Evolutionary conservation across 2,797 vertebrate genomes (phyloP).

Genomic region (Sebastes steindachneri): DNA sequence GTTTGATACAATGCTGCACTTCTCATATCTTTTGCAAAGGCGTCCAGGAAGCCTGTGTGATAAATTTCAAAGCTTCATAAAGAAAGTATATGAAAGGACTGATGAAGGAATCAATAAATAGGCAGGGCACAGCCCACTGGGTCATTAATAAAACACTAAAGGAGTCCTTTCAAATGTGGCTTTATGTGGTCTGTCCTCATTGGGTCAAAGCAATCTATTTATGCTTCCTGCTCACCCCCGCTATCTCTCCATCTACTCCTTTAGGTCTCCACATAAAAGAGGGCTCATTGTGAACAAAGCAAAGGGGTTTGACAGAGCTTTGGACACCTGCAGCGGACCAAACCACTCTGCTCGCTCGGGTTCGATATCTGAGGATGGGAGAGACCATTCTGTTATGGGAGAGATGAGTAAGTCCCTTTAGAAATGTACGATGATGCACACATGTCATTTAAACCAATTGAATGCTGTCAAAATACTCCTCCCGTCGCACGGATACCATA

Average conservation of each 20-base stretch:
- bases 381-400: neutral
- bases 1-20: neutral
- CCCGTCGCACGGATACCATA: neutral
- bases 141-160: conserved; percentile 82
- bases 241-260: conserved; percentile 62
- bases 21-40: neutral
- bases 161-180: conserved; percentile 67
- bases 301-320: conserved; percentile 65
- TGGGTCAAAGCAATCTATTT: conserved; percentile 74
- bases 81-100: conserved; percentile 37
- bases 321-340: conserved; percentile 66
- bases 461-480: neutral
- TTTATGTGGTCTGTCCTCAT: conserved; percentile 64
- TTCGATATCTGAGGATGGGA: conserved; percentile 21
- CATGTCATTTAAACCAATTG: neutral
- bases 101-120: conserved; percentile 61
- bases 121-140: conserved; percentile 23
- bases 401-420: neutral
- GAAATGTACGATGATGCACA: neutral
- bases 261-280: conserved; percentile 79
- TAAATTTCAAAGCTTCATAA: conserved; percentile 22
- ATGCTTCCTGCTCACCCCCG: conserved; percentile 59
- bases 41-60: conserved; percentile 7
- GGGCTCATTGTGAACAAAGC: conserved; percentile 74
- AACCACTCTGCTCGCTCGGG: conserved; percentile 34